Evolutionary conservation across 2,888 invertebrate species (phyloP).

Genomic region (Lepeophtheirus nordmannii): DNA sequence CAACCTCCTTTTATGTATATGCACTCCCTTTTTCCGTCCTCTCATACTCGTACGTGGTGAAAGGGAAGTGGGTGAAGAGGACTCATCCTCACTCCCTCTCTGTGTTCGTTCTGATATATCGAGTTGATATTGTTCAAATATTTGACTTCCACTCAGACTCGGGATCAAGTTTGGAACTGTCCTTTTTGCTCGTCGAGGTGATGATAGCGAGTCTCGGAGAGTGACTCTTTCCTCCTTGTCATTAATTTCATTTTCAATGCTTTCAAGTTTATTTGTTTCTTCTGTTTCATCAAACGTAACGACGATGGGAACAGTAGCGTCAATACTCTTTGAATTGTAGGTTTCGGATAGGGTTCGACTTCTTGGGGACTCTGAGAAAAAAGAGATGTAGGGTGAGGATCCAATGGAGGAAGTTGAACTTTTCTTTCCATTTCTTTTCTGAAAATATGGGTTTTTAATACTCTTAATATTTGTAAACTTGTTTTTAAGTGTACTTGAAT

Average conservation of each 20-base stretch:
- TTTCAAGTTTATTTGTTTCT: neutral
- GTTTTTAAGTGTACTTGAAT: too few species aligned
- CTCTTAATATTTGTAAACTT: too few species aligned
- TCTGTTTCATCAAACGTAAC: neutral
- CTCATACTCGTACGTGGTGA: neutral
- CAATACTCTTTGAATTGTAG: too few species aligned
- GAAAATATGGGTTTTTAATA: neutral
- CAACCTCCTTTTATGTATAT: neutral
- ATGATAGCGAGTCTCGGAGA: neutral
- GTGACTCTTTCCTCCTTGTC: neutral
- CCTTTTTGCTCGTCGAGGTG: neutral
- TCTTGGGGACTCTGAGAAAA: neutral
- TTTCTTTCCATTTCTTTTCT: neutral
- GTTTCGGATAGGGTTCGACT: too few species aligned
- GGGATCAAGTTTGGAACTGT: neutral
- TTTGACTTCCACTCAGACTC: neutral
- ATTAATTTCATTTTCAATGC: neutral
- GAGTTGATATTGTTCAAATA: constrained; percentile 15
- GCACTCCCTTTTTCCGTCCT: neutral
- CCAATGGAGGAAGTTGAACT: neutral
- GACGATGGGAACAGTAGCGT: too few species aligned
- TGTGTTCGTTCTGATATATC: constrained; percentile 9
- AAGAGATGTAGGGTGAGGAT: neutral
- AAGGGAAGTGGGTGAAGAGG: neutral
- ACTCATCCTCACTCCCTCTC: neutral